Evolutionary conservation across 2,888 invertebrate species (phyloP).

Genomic region (Elegia similella): DNA sequence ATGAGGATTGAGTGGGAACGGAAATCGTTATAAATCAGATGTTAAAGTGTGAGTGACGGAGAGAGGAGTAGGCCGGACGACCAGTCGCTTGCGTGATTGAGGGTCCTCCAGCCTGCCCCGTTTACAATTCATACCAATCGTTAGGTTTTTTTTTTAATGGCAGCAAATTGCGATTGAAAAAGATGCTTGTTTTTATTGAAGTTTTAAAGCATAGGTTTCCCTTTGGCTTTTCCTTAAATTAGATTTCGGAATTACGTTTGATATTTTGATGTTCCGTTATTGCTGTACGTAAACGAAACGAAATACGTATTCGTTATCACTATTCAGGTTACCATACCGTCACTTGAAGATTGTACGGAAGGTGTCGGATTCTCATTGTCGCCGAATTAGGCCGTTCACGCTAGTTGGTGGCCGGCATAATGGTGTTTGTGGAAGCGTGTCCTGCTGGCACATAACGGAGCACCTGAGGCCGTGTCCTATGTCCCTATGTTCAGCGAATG

Average conservation of each 20-base stretch:
- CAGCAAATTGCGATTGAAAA: no score
- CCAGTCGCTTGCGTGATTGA: constrained; percentile 35
- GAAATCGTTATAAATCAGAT: constrained; percentile 53
- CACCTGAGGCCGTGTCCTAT: constrained; percentile 31
- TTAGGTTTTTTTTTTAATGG: constrained; percentile 18
- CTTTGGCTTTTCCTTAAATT: no score
- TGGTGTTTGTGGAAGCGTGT: constrained; percentile 49
- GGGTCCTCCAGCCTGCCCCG: constrained; percentile 26
- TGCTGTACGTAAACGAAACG: neutral
- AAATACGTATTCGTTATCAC: neutral
- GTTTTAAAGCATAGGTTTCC: no score
- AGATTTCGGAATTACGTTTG: no score
- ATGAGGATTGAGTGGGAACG: constrained; percentile 44
- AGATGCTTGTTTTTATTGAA: no score
- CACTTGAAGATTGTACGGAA: constrained; percentile 12
- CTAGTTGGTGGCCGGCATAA: constrained; percentile 43
- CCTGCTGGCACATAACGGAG: constrained; percentile 15
- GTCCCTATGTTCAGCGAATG: neutral
- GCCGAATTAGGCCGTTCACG: constrained; percentile 35
- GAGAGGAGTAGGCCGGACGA: constrained; percentile 40
- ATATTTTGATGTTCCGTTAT: no score
- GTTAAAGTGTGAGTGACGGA: constrained; percentile 56
- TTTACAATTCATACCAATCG: constrained; percentile 24
- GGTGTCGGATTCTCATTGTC: constrained; percentile 29
- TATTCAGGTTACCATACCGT: neutral